Evolutionary conservation across 2,888 invertebrate species (phyloP).

Genomic region (Drosophila ezoana): DNA sequence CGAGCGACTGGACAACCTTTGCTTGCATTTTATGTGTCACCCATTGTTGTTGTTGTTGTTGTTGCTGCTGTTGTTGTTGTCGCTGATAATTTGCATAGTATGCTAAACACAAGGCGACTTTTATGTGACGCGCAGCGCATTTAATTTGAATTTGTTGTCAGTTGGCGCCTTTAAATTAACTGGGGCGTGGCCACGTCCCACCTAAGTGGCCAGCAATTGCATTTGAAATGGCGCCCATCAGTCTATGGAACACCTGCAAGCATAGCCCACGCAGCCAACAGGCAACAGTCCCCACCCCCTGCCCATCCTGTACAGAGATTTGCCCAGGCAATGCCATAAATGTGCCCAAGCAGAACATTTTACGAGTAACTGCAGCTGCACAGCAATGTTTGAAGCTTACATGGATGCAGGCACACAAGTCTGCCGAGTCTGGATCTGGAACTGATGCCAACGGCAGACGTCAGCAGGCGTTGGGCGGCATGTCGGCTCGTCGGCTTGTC

Average conservation of each 20-base stretch:
- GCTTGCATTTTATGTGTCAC: conserved; percentile 74
- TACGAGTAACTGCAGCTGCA: conserved; percentile 60
- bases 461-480: conserved; percentile 2
- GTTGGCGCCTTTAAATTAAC: conserved; percentile 60
- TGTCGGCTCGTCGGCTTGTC: conserved; percentile 37
- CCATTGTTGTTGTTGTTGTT: conserved; percentile 50
- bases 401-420: conserved; percentile 16
- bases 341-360: conserved; percentile 42
- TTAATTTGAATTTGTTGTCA: conserved; percentile 62
- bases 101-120: conserved; percentile 55
- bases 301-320: conserved; percentile 44
- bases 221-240: conserved; percentile 70
- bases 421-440: conserved; percentile 6
- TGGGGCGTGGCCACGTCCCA: conserved; percentile 42
- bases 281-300: not conserved
- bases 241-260: conserved; percentile 76
- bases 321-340: conserved; percentile 46
- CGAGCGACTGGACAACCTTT: conserved; percentile 64
- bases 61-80: conserved; percentile 41
- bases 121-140: conserved; percentile 64
- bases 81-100: conserved; percentile 69
- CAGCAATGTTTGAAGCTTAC: conserved; percentile 14
- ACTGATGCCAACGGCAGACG: conserved; percentile 5
- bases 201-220: conserved; percentile 34
- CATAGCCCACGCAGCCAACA: conserved; percentile 52